Base-by-base conservation (phyloP, 1,140 invertebrate species). In the Drosophila virilis region DNA sequence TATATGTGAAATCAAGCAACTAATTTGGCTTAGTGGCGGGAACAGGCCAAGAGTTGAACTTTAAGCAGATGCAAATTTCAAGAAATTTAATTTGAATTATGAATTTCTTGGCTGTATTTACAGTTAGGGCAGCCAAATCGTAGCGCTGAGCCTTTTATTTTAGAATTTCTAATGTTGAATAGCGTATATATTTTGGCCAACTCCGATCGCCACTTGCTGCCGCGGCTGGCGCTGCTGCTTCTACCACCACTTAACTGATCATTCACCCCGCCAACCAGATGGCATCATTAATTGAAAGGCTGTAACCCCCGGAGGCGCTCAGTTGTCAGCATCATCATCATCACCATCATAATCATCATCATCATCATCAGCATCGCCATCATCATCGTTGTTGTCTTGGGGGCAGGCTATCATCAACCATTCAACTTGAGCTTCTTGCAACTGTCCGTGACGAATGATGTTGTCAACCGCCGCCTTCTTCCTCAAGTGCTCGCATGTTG, bases 401-500 rank as follows among this genome's bases (percentile, higher is more conserved):
- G 46, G 13, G 9, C 52, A n/a, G 64, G 46, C 48, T 57, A 37
- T 50, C 52, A 58, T 48, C 32, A n/a, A 9, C 10, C 48, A 45
- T 45, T 45, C 42, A 62, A 50, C 45, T 51, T 17, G 43, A 13
- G 38, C 22, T 28, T 40, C 61, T 68, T 42, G 35, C 48, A 60
- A 67, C 64, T 57, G 72, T 35, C 66, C 69, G 48, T 62, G 54
- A 70, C 68, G 65, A 80, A 74, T 75, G 55, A 82, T 88, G 82
- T 76, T 82, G 79, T 82, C 79, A 88, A 77, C 82, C 48, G 33
- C 22, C 13, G 17, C 55, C 35, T 42, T 33, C 12, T 5, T 10
- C 38, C 46, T 68, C 37, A 79, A 88, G 83, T 68, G 77, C 83
- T 89, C 84, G 84, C 80, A 83, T 77, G 77, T 77, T 74, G 83